Percentiles rank a stretch among this genome's conserved stretches.
These are phyloP conservation scores for Phaethornis superciliosus DNA, from an alignment of 2,113 vertebrate genomes.

Conservation along the genomic window DNA sequence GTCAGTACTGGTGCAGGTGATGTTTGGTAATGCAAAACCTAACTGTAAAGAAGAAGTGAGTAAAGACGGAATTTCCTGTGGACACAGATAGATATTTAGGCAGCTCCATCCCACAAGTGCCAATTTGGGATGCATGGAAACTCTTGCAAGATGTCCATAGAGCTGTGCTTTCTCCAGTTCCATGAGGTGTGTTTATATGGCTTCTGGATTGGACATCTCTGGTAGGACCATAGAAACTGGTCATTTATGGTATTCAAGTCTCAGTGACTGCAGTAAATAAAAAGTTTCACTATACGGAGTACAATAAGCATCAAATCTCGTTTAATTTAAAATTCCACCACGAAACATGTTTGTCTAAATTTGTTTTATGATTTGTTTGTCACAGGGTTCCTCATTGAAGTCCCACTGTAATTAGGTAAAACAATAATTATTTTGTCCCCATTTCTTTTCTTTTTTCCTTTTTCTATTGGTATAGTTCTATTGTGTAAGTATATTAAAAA, in stretches of 20 bases:
- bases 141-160: neutral
- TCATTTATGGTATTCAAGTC: neutral
- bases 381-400: neutral
- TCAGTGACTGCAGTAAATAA: neutral
- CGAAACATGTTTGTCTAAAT: rapidly evolving
- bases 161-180: neutral
- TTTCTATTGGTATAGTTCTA: neutral
- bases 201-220: neutral
- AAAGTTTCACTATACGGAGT: neutral
- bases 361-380: neutral
- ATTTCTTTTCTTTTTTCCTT: neutral
- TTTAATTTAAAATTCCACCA: neutral
- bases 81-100: neutral
- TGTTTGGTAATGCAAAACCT: neutral
- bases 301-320: neutral
- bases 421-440: neutral
- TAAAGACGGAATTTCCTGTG: conserved; percentile 41
- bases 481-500: neutral
- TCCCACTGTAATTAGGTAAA: neutral
- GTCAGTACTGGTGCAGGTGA: neutral
- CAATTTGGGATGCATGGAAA: conserved; percentile 13
- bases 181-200: neutral
- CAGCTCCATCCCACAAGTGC: neutral
- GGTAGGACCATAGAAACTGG: neutral
- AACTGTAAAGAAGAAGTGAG: conserved; percentile 40